These are phyloP conservation scores for Falco punctatus DNA, from an alignment of 2,113 vertebrate genomes.

Conservation along the genomic window DNA sequence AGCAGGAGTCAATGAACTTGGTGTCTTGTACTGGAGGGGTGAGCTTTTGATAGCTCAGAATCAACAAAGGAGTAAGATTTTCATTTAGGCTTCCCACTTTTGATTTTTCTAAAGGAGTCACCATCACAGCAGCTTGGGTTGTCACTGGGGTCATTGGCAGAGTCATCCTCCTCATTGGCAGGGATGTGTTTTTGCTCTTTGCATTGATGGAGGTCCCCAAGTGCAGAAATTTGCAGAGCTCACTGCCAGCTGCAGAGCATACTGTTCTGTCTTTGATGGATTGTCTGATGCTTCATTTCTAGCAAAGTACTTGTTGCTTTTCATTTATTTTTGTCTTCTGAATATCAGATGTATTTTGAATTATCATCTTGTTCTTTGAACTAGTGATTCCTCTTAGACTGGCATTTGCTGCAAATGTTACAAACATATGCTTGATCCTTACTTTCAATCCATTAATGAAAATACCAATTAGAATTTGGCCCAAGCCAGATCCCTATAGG, in stretches of 20 bases:
- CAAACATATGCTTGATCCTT: background rate
- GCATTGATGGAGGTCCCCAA: background rate
- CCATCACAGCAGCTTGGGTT: background rate
- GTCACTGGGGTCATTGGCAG: background rate
- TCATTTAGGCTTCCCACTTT: background rate
- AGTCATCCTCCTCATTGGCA: fast-evolving
- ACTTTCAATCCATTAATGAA: background rate
- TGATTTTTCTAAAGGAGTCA: background rate
- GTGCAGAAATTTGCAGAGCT: background rate
- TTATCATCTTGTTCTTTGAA: background rate
- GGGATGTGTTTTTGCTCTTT: background rate
- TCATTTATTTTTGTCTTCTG: background rate
- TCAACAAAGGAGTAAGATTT: background rate
- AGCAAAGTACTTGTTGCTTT: background rate
- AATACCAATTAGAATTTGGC: background rate
- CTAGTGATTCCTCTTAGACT: background rate
- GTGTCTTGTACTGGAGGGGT: background rate
- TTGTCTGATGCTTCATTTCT: background rate
- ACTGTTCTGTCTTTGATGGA: background rate
- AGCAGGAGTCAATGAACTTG: background rate
- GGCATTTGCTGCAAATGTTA: background rate
- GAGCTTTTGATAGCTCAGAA: background rate
- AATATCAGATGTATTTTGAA: background rate
- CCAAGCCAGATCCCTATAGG: background rate
- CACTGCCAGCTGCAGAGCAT: background rate